Conservation (phyloP, 2,797 vertebrate species). For the Telmatherina bonti region DNA sequence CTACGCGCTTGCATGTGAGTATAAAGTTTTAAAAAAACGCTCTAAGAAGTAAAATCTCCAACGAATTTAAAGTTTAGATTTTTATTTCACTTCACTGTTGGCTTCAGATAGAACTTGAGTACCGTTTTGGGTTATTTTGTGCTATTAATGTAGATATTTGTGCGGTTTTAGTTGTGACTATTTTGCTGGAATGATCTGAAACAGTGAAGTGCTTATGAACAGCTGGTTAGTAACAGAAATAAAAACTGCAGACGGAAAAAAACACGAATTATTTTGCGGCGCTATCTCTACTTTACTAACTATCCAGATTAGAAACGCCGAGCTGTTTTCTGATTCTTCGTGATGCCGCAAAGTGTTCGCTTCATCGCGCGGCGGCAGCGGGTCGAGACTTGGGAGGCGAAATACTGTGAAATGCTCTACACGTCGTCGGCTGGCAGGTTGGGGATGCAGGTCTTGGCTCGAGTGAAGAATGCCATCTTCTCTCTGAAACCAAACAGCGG, state of each 20-base stretch:
- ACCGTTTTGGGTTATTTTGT: slow-evolving; percentile 55
- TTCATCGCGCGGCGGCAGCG: slow-evolving; percentile 67
- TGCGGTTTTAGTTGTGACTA: slow-evolving; percentile 31
- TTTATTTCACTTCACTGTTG: too few species aligned
- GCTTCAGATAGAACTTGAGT: too few species aligned
- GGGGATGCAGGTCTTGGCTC: slow-evolving; percentile 90
- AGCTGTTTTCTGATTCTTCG: slow-evolving; percentile 76
- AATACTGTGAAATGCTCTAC: slow-evolving; percentile 88
- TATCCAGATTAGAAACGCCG: slow-evolving; percentile 73
- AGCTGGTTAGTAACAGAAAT: slow-evolving; percentile 79
- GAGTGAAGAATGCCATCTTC: slow-evolving; percentile 99
- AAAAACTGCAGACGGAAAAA: slow-evolving; percentile 39
- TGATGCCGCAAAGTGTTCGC: slow-evolving; percentile 73
- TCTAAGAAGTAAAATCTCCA: slow-evolving; percentile 28
- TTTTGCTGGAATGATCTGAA: slow-evolving; percentile 70
- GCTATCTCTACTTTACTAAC: slow-evolving; percentile 62
- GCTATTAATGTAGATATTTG: slow-evolving; percentile 22
- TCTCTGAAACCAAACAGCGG: slow-evolving; percentile 81
- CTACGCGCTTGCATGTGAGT: slow-evolving; percentile 36
- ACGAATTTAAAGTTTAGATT: slow-evolving; percentile 13
- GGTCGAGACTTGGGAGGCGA: slow-evolving; percentile 48
- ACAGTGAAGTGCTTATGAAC: slow-evolving; percentile 63
- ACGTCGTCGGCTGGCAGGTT: slow-evolving; percentile 92
- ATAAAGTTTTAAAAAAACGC: slow-evolving; percentile 27
- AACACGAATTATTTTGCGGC: slow-evolving; percentile 43